phyloP scores from a whole-genome alignment of 2,888 invertebrate genomes.

The Lymantria monacha region DNA sequence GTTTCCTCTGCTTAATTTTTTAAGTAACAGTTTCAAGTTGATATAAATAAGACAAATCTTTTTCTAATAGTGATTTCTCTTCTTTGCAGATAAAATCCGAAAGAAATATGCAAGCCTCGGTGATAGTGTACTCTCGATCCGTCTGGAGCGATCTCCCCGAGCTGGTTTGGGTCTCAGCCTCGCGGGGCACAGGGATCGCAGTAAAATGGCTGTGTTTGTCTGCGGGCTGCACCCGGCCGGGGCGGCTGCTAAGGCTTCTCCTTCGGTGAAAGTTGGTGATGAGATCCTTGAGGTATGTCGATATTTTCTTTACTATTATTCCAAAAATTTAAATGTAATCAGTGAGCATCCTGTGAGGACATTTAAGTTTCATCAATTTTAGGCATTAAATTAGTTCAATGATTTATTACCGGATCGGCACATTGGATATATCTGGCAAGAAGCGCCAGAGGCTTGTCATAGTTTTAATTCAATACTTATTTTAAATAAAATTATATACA shows the following conservation, averaged over 20 bases:
- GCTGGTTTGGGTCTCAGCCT: conserved; percentile 95
- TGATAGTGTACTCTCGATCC: conserved; percentile 86
- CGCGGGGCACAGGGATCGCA: conserved; percentile 96
- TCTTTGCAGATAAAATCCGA: conserved; percentile 91
- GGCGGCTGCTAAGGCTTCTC: conserved; percentile 86
- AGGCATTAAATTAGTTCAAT: no score
- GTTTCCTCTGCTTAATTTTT: no score
- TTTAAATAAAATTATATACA: no score
- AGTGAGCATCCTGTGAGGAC: no score
- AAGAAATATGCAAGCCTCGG: conserved; percentile 94
- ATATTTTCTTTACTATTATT: not conserved
- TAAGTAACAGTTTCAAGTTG: no score
- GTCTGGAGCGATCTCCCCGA: conserved; percentile 87
- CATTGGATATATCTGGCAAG: no score
- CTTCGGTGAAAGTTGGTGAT: conserved; percentile 93
- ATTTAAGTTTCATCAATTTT: no score
- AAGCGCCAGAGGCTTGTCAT: no score
- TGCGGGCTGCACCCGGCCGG: conserved; percentile 97
- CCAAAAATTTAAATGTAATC: no score
- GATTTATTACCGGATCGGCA: no score
- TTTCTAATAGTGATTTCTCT: not conserved
- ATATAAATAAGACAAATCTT: no score
- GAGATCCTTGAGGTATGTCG: conserved; percentile 84
- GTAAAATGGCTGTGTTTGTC: conserved; percentile 97
- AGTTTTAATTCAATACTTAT: no score